Evolutionary conservation across 2,113 vertebrate species (phyloP).

Genomic region (Lasiurus borealis): DNA sequence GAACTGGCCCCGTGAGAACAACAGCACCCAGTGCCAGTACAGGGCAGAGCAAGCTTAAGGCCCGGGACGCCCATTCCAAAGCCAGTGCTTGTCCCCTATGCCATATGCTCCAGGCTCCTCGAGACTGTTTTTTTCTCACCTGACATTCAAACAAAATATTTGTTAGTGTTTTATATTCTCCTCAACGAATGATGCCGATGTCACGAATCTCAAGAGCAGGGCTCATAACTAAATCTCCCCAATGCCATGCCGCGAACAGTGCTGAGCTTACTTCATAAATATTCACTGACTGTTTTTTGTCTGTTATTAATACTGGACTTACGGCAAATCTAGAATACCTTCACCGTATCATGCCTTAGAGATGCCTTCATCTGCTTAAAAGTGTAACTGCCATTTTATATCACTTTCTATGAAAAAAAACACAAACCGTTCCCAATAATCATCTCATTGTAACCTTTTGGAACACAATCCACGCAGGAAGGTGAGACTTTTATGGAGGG

Average conservation of each 20-base stretch:
- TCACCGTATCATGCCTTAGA: background rate
- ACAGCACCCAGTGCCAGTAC: background rate
- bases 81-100: background rate
- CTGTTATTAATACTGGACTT: background rate
- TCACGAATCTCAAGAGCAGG: background rate
- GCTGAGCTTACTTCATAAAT: background rate
- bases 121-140: background rate
- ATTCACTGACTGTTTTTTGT: background rate
- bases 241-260: background rate
- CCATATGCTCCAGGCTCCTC: background rate
- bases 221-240: background rate
- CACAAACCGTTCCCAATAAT: background rate
- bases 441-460: background rate
- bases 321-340: background rate
- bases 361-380: background rate
- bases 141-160: background rate
- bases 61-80: background rate
- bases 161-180: background rate
- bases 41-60: background rate
- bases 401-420: background rate
- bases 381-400: background rate
- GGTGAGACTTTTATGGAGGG: background rate
- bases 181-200: background rate
- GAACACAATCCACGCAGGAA: slow-evolving; percentile 30
- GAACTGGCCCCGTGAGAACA: background rate